Base-by-base conservation (phyloP, 2,888 invertebrate genomes). In the Fragum fragum region DNA sequence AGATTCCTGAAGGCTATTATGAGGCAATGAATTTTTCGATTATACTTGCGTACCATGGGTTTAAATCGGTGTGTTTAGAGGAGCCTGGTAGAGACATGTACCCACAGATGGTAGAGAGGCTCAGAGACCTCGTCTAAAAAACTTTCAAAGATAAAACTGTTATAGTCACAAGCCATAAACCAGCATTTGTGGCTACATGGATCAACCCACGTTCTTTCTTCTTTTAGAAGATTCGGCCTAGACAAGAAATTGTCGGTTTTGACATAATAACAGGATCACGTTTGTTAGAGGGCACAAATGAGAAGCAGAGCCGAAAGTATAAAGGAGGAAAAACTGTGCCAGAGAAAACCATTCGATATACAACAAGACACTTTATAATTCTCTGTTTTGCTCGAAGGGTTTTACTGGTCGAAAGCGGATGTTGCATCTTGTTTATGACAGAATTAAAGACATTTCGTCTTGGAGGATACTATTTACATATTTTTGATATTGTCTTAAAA, bases 71-170 rank as follows among this genome's bases (percentile, higher is more conserved):
- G 5, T 55, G 61, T 55, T 66, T 77, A 16, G 80, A 83, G 52
- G 83, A 83, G 36, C 76, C 77, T 5, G 85, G 76, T 18, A 73
- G 74, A 36, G 81, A 81, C 16, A 85, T 85, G 85, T 81, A 85
- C 69, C 81, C 81, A 1, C 85, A 85, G 42, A 74, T 85, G 61
- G 61, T 79, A 0, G 79, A 79, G 53, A 74, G 76, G 29, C 71
- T 85, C 69, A 47, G 69, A 52, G 69, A 69, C 29, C 29, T 69
- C 28, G 28, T 69, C 11, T 21, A 52, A 29, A 23, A 29, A 52
- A 6, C 47, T 1, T 28, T 69, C 1, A 18, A 69, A 3, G 52
- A 69, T 26, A 69, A 69, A 52, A 52, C 52, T 14, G 52, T 69
- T 28, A 16, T 69, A 1, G 7, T 69, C 26, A 69, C 52, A 14